Conservation (phyloP, 2,113 vertebrate genomes). For the Dromiciops gliroides region DNA sequence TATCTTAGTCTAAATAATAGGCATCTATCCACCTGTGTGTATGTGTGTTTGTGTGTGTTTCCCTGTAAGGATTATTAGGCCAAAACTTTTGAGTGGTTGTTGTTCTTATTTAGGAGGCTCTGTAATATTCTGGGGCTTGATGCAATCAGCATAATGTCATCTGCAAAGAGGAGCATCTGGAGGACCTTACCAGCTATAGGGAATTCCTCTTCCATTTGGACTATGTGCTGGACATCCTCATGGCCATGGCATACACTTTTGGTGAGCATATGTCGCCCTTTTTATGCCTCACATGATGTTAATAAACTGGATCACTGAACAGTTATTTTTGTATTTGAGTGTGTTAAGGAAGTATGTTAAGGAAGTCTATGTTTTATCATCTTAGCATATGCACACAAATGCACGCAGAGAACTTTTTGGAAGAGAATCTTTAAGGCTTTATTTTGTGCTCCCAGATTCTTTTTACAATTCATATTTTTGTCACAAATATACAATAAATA, state of each 20-base stretch:
- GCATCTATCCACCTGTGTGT: background rate
- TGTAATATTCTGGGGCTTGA: background rate
- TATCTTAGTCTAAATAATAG: background rate
- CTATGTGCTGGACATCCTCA: background rate
- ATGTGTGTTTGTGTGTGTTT: background rate
- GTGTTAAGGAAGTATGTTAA: too few species aligned
- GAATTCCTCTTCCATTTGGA: background rate
- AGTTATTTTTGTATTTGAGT: background rate
- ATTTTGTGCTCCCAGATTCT: background rate
- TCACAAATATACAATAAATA: background rate
- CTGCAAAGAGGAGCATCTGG: background rate
- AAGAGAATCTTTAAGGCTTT: background rate
- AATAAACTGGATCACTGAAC: background rate
- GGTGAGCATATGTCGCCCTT: background rate
- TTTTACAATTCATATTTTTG: background rate
- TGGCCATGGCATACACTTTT: conserved; percentile 1
- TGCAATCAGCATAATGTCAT: background rate
- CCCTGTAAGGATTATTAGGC: background rate
- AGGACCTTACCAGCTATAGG: background rate
- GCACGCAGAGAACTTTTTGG: background rate
- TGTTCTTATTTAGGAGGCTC: conserved; percentile 2
- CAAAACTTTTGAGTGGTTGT: conserved; percentile 2
- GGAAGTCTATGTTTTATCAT: background rate
- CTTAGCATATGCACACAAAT: background rate
- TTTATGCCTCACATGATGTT: background rate